These are phyloP conservation scores for Galerucella pusilla DNA, from an alignment of 2,888 invertebrate species.

Conservation along the genomic window DNA sequence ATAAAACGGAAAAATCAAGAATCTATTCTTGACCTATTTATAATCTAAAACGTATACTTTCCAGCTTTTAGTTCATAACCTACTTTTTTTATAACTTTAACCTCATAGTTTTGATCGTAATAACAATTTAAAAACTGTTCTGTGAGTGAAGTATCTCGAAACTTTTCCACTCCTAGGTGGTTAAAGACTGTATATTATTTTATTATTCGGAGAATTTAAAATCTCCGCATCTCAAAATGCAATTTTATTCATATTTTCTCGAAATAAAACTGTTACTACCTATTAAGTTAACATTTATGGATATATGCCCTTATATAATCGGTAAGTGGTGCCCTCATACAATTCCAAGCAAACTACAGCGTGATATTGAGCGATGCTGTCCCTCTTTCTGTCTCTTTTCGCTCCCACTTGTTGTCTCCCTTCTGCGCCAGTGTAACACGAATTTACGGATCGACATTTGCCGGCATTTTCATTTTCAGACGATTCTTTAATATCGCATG, in stretches of 20 bases:
- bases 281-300: not conserved
- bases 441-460: conserved; percentile 46
- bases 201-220: not conserved
- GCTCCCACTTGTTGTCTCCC: conserved; percentile 44
- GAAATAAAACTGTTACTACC: not conserved
- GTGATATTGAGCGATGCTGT: conserved; percentile 57
- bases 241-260: not conserved
- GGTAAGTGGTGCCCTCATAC: conserved; percentile 55
- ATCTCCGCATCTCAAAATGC: not conserved
- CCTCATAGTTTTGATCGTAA: too few species aligned
- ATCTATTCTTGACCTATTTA: too few species aligned
- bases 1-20: too few species aligned
- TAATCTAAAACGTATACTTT: too few species aligned
- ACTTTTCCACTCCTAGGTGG: not conserved
- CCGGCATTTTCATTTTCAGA: conserved; percentile 47
- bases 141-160: not conserved
- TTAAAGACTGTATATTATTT: not conserved
- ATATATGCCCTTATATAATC: conserved; percentile 4
- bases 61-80: too few species aligned
- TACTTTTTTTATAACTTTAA: too few species aligned
- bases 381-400: conserved; percentile 44
- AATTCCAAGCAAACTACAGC: conserved; percentile 53
- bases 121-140: not conserved
- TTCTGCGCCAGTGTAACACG: conserved; percentile 50
- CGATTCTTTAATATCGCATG: conserved; percentile 43